phyloP scores from a whole-genome alignment of 1,140 invertebrate species.

The Drosophila orosa region DNA sequence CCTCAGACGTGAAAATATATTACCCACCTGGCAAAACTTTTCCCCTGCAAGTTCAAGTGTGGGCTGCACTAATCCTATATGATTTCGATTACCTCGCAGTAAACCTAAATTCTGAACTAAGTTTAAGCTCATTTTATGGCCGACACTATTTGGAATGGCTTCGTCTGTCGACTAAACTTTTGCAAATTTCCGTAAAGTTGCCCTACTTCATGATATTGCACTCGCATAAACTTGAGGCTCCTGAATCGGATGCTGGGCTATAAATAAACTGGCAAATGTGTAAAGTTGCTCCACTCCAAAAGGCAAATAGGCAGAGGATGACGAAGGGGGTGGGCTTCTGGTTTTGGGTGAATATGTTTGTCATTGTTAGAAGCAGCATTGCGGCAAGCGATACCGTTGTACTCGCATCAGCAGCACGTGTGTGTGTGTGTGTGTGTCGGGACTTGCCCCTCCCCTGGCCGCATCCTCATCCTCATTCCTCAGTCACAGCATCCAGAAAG shows the following conservation, averaged over 20 bases:
- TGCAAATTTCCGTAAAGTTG: conserved; percentile 27
- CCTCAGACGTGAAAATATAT: neutral
- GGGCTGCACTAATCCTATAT: neutral
- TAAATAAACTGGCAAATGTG: conserved; percentile 77
- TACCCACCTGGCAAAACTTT: conserved; percentile 3
- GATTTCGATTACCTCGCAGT: neutral
- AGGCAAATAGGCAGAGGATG: conserved; percentile 29
- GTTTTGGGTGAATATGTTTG: conserved; percentile 63
- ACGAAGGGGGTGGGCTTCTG: conserved; percentile 34
- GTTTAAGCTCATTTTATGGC: conserved; percentile 36
- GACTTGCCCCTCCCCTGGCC: neutral
- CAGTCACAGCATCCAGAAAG: conserved; percentile 12
- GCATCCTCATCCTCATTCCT: neutral
- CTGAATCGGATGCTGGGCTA: conserved; percentile 51
- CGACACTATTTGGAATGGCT: conserved; percentile 3
- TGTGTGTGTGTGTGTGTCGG: conserved; percentile 26
- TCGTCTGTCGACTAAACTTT: conserved; percentile 1
- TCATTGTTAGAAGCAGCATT: conserved; percentile 68
- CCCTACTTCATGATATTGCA: conserved; percentile 25
- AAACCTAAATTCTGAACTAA: neutral
- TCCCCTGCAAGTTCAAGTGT: neutral
- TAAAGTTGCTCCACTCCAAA: conserved; percentile 62
- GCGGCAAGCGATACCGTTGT: conserved; percentile 58
- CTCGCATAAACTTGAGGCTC: conserved; percentile 37
- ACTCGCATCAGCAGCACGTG: conserved; percentile 56